These are phyloP conservation scores for Coranthus polyacanthus DNA, from an alignment of 2,797 vertebrate genomes.

Conservation along the genomic window DNA sequence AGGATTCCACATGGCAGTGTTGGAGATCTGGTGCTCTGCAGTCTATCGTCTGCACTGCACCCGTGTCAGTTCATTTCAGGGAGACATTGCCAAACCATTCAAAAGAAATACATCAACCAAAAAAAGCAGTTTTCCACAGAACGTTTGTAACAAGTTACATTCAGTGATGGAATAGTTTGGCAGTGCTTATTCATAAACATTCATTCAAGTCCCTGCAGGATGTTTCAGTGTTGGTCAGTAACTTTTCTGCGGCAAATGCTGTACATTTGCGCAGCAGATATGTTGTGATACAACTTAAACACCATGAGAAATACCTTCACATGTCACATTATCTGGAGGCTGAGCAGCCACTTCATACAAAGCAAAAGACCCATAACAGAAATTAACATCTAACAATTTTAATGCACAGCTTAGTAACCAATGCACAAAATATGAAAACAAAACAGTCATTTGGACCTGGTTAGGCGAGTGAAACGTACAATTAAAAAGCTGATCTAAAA, in stretches of 20 bases:
- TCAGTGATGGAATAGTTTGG: conserved; percentile 59
- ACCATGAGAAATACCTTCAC: conserved; percentile 22
- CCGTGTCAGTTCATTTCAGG: conserved; percentile 53
- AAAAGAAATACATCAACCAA: conserved; percentile 44
- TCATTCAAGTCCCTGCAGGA: conserved; percentile 62
- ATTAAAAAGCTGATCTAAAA: conserved; percentile 64
- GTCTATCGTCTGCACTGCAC: conserved; percentile 27
- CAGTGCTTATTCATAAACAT: conserved; percentile 62
- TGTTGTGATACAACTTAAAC: conserved; percentile 33
- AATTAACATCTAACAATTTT: conserved; percentile 79
- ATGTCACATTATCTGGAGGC: conserved; percentile 36
- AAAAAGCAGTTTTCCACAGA: conserved; percentile 17
- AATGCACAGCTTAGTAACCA: conserved; percentile 79
- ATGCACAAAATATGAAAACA: conserved; percentile 74
- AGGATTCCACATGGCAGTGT: conserved; percentile 43
- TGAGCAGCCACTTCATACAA: conserved; percentile 54
- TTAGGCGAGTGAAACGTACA: conserved; percentile 48
- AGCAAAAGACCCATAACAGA: conserved; percentile 68
- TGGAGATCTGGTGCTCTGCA: conserved; percentile 27
- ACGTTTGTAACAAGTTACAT: conserved; percentile 42
- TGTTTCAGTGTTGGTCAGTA: conserved; percentile 36
- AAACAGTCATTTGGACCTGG: conserved; percentile 36
- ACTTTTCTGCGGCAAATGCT: conserved; percentile 28
- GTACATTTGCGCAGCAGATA: conserved; percentile 18
- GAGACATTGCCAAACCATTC: conserved; percentile 70